Percentiles rank a stretch among this genome's conserved stretches.
Evolutionary conservation across 1,140 invertebrate genomes (phyloP).

Genomic region (Heterodera carotae): DNA sequence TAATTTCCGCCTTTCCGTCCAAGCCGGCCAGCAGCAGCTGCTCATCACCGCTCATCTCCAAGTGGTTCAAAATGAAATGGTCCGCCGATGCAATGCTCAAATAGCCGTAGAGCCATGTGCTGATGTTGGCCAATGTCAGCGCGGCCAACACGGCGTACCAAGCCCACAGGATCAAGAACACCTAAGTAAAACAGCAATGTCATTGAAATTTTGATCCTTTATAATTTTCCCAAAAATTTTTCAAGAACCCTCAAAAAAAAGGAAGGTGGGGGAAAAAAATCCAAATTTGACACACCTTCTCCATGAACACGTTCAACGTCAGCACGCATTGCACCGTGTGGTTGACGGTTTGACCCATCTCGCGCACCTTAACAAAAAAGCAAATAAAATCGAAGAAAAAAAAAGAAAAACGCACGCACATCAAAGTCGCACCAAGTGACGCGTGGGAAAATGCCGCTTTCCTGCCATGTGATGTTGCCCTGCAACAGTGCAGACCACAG

Average conservation of each 20-base stretch:
- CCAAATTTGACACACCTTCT: constrained; percentile 39
- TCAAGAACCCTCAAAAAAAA: neutral
- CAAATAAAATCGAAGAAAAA: neutral
- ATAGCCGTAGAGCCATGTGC: constrained; percentile 55
- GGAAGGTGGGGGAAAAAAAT: too few relatives aligned
- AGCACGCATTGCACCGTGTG: constrained; percentile 60
- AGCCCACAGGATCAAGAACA: constrained; percentile 60
- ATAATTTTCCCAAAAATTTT: constrained; percentile 35
- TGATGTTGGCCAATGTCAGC: constrained; percentile 56
- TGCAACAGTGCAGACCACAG: constrained; percentile 42
- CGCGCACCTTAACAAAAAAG: constrained; percentile 47
- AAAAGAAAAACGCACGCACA: constrained; percentile 54
- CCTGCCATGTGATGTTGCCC: constrained; percentile 59
- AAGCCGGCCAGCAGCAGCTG: constrained; percentile 40
- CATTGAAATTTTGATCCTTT: too few relatives aligned
- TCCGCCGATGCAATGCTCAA: constrained; percentile 54
- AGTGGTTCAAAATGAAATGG: constrained; percentile 61
- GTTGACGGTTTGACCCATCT: constrained; percentile 62
- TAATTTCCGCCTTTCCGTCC: neutral
- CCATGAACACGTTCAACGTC: constrained; percentile 49
- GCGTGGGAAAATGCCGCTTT: constrained; percentile 60
- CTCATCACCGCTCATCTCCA: constrained; percentile 58
- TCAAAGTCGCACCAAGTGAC: constrained; percentile 70
- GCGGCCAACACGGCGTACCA: constrained; percentile 54
- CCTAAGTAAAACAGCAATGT: constrained; percentile 12